Evolutionary conservation across 2,888 invertebrate genomes (phyloP).

Genomic region (Bimastos eiseni): DNA sequence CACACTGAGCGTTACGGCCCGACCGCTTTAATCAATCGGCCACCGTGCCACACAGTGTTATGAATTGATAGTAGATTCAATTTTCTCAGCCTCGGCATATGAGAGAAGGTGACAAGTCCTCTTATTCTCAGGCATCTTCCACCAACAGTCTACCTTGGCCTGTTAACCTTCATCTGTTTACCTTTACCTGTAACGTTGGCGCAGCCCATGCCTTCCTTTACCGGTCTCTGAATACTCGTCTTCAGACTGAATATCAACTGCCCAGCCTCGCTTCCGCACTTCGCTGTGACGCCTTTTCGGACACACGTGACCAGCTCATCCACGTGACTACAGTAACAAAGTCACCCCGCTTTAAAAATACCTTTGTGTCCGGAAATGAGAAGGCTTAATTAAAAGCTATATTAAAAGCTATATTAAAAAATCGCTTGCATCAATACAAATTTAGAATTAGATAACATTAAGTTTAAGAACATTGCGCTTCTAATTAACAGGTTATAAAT

Average conservation of each 20-base stretch:
- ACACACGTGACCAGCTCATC: slow-evolving; percentile 21
- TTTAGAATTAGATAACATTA: background rate
- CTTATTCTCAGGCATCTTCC: too few relatives aligned
- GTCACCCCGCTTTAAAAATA: background rate
- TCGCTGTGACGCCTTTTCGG: background rate
- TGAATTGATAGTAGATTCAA: too few relatives aligned
- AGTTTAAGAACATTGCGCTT: background rate
- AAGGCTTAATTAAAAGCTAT: background rate
- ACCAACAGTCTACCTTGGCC: background rate
- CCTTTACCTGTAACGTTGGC: background rate
- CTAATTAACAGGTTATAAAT: background rate
- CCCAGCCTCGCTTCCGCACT: background rate
- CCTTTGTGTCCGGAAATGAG: background rate
- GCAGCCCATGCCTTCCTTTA: background rate
- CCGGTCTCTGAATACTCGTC: background rate
- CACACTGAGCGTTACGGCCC: too few relatives aligned
- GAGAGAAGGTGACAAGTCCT: too few relatives aligned
- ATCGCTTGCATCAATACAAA: background rate
- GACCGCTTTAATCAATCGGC: too few relatives aligned
- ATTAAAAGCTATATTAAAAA: background rate
- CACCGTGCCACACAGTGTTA: too few relatives aligned
- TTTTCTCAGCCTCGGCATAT: too few relatives aligned
- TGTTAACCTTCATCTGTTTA: background rate
- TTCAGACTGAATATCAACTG: background rate
- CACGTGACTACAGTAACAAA: background rate